Conservation (phyloP, 1,140 invertebrate species). For the Subanguina moxae region DNA sequence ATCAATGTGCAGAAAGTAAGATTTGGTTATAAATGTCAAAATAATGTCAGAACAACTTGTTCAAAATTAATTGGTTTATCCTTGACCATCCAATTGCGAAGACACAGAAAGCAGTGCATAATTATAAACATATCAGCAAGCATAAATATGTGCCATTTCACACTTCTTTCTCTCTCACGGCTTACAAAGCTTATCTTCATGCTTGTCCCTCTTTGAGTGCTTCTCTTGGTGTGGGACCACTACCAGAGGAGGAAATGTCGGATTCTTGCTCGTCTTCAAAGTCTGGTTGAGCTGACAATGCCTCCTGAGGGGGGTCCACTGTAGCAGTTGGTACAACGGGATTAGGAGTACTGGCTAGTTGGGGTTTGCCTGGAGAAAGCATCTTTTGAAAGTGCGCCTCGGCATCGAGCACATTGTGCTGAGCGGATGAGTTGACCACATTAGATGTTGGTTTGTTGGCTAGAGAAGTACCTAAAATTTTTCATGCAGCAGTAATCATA, state of each 20-base stretch:
- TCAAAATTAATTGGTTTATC: no score
- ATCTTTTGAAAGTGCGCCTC: slow-evolving; percentile 13
- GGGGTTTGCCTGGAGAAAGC: slow-evolving; percentile 1
- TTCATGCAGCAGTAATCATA: no score
- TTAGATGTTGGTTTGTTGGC: background rate
- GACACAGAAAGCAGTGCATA: no score
- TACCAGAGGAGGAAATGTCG: background rate
- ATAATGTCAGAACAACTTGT: no score
- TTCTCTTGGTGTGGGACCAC: slow-evolving; percentile 1
- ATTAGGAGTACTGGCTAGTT: background rate
- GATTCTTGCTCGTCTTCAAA: background rate
- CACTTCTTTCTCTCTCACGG: no score
- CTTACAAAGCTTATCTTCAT: no score
- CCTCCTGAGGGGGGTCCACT: background rate
- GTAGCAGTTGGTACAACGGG: background rate
- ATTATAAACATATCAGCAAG: no score
- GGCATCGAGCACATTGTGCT: background rate
- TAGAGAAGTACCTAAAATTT: slow-evolving; percentile 5
- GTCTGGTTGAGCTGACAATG: background rate
- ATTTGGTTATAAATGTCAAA: no score
- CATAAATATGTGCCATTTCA: no score
- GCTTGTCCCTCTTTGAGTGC: background rate
- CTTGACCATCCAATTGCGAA: no score
- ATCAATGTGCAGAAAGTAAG: no score
- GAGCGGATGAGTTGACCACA: background rate